A percentile compares a stretch with the other conserved stretches of the same genome.
phyloP scores from a whole-genome alignment of 2,888 invertebrate species.

The Pteria penguin region DNA sequence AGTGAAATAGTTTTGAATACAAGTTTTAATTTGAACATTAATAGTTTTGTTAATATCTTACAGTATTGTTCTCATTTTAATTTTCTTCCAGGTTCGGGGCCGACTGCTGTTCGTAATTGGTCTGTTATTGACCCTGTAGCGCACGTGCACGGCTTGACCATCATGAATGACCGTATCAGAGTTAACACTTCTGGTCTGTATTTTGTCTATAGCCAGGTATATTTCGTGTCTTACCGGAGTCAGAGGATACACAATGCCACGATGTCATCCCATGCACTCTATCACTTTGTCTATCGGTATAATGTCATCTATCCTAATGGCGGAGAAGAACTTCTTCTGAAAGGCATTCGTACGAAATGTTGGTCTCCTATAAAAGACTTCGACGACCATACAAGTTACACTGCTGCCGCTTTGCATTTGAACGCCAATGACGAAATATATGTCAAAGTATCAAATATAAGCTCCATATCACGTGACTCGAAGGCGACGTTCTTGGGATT shows the following conservation, averaged over 20 bases:
- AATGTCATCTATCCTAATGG: conserved; percentile 53
- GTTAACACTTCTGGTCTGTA: conserved; percentile 56
- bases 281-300: conserved; percentile 56
- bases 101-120: conserved; percentile 50
- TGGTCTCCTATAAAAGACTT: conserved; percentile 53
- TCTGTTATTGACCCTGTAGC: conserved; percentile 21
- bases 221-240: conserved; percentile 51
- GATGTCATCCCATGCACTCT: conserved; percentile 32
- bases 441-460: conserved; percentile 50
- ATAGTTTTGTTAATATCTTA: too few species aligned
- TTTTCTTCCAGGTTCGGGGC: conserved; percentile 13
- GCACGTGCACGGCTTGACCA: conserved; percentile 44
- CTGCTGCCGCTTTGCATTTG: conserved; percentile 50
- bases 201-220: conserved; percentile 59
- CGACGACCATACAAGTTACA: conserved; percentile 59
- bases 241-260: background rate
- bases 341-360: conserved; percentile 55
- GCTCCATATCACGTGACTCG: conserved; percentile 34
- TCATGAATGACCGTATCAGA: conserved; percentile 44
- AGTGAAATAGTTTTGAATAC: too few species aligned
- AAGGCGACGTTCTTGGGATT: conserved; percentile 42
- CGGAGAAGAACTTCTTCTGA: conserved; percentile 53
- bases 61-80: too few species aligned
- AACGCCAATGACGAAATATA: conserved; percentile 55
- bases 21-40: too few species aligned